A percentile compares a stretch with the other conserved stretches of the same genome.
Conservation (phyloP, 2,797 vertebrate genomes). For the Rhynchonycteris naso region DNA sequence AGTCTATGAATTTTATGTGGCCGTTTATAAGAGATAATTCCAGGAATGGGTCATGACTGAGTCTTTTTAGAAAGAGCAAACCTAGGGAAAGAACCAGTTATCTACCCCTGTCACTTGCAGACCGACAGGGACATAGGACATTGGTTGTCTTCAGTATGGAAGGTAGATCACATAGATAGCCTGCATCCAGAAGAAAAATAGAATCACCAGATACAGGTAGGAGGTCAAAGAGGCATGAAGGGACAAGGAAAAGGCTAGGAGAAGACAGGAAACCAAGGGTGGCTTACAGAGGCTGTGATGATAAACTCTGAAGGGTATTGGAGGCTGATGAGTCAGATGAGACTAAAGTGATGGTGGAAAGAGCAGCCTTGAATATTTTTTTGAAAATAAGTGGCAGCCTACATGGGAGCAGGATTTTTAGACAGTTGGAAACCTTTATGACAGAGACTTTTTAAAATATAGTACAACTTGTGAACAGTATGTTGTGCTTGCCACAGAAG, state of each 20-base stretch:
- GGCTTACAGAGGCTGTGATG: neutral
- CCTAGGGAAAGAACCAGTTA: fast-evolving
- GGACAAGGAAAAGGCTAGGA: neutral
- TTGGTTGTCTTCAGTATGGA: neutral
- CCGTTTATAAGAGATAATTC: neutral
- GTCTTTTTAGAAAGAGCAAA: neutral
- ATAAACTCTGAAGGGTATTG: neutral
- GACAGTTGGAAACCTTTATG: neutral
- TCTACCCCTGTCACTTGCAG: neutral
- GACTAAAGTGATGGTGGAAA: neutral
- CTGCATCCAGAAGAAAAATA: neutral
- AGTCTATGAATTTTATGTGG: neutral
- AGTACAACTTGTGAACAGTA: neutral
- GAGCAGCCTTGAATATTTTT: neutral
- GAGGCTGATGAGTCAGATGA: neutral
- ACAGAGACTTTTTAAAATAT: neutral
- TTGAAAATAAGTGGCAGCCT: neutral
- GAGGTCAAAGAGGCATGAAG: neutral
- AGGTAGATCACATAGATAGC: neutral
- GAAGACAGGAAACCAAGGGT: fast-evolving
- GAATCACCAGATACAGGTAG: neutral
- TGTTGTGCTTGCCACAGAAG: neutral
- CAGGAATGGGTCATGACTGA: neutral
- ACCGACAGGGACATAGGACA: neutral
- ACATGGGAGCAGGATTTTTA: neutral